phyloP scores from a whole-genome alignment of 1,140 invertebrate species.

The Dreissena rostriformis region DNA sequence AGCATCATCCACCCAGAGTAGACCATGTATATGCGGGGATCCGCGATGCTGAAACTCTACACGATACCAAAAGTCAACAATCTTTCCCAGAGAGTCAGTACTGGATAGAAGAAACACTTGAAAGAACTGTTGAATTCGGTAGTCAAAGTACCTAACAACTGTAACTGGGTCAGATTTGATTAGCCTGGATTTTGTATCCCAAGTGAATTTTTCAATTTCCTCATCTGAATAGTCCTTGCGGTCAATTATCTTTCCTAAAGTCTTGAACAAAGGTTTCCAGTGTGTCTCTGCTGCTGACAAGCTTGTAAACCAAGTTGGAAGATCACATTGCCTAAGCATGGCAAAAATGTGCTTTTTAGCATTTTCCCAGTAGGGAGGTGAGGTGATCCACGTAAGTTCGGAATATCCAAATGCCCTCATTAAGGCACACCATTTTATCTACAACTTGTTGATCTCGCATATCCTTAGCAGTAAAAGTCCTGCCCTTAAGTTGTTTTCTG shows the following conservation, averaged over 20 bases:
- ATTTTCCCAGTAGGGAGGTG: conserved; percentile 54
- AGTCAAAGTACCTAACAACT: conserved; percentile 47
- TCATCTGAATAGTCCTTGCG: conserved; percentile 47
- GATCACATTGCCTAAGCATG: conserved; percentile 53
- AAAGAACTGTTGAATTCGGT: conserved; percentile 44
- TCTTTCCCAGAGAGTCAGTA: conserved; percentile 47
- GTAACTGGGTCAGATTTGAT: conserved; percentile 60
- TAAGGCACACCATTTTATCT: conserved; percentile 23
- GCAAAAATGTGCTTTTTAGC: conserved; percentile 57
- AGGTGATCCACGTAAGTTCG: conserved; percentile 41
- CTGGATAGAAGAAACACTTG: conserved; percentile 24
- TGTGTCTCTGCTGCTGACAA: conserved; percentile 60
- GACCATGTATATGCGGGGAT: conserved; percentile 17
- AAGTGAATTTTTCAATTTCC: conserved; percentile 41
- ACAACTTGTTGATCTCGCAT: neutral
- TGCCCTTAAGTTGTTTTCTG: neutral
- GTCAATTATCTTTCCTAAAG: conserved; percentile 4
- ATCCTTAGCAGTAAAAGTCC: neutral
- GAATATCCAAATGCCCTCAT: conserved; percentile 53
- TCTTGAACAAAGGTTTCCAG: conserved; percentile 43
- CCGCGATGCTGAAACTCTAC: conserved; percentile 17
- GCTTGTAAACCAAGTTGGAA: conserved; percentile 46
- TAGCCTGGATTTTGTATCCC: conserved; percentile 50
- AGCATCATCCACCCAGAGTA: conserved; percentile 17
- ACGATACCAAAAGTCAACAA: conserved; percentile 60